Conservation (phyloP, 2,888 invertebrate genomes). For the Rotaria macrura region DNA sequence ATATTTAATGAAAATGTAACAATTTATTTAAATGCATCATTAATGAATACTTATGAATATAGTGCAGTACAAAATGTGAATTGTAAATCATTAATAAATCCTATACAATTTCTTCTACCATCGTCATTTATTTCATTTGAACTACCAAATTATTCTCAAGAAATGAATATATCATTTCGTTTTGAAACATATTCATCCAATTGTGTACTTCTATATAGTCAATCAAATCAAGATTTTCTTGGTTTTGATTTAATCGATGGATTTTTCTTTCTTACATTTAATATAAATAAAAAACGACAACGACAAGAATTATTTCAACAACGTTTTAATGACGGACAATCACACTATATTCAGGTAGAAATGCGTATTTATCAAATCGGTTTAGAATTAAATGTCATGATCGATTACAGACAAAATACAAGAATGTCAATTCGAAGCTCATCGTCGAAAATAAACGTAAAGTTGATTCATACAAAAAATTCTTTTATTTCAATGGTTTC, state of each 20-base stretch:
- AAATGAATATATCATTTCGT: neutral
- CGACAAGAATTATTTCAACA: neutral
- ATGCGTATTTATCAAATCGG: neutral
- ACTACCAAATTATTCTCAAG: neutral
- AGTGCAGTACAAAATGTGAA: neutral
- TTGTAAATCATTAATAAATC: neutral
- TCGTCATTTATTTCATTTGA: neutral
- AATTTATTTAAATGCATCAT: neutral
- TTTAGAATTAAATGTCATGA: neutral
- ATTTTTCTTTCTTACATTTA: neutral
- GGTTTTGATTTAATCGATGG: neutral
- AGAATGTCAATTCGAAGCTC: neutral
- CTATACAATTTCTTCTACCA: neutral
- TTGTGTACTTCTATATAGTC: neutral
- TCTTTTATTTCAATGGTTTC: no score
- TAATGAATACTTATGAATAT: neutral
- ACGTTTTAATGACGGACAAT: neutral
- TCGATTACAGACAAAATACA: neutral
- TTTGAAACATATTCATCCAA: neutral
- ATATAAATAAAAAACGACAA: neutral
- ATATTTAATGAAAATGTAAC: neutral
- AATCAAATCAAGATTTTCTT: conserved; percentile 2
- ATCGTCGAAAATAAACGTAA: neutral
- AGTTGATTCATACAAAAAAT: no score
- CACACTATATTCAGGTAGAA: neutral